phyloP scores from a whole-genome alignment of 2,888 invertebrate genomes.

The Cataglyphis rosenhaueri region DNA sequence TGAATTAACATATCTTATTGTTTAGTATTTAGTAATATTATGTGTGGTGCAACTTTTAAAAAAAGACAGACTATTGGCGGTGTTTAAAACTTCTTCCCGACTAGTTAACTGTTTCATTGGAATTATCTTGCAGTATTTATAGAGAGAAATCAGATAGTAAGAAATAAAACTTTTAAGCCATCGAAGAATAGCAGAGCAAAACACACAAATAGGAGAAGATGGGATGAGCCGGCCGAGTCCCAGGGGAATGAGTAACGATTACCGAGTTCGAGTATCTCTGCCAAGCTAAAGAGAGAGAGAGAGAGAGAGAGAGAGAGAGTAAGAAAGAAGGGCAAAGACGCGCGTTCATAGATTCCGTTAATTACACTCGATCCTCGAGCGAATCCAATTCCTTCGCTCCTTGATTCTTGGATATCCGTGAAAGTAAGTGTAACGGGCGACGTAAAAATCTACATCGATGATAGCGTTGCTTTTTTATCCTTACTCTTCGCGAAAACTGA shows the following conservation, averaged over 20 bases:
- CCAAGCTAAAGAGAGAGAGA: conserved; percentile 24
- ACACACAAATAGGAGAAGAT: conserved; percentile 23
- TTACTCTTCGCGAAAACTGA: background rate
- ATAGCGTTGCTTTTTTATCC: background rate
- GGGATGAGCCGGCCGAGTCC: conserved; percentile 44
- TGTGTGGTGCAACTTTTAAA: background rate
- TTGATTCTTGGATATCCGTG: conserved; percentile 20
- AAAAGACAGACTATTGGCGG: background rate
- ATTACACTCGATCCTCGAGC: conserved; percentile 59
- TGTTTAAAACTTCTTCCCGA: background rate
- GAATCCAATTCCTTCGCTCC: conserved; percentile 59
- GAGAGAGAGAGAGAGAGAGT: conserved; percentile 5
- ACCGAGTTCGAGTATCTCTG: conserved; percentile 59
- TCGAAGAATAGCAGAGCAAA: conserved; percentile 18
- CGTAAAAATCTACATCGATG: background rate
- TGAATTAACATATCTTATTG: background rate
- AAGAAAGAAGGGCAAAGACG: background rate
- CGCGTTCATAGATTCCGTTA: conserved; percentile 58
- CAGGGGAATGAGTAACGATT: conserved; percentile 62
- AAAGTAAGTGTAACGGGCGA: conserved; percentile 19
- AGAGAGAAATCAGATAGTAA: conserved; percentile 57
- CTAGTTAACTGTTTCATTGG: conserved; percentile 40
- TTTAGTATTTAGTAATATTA: background rate
- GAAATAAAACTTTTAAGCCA: conserved; percentile 60
- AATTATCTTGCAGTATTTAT: conserved; percentile 40